A percentile compares a stretch with the other conserved stretches of the same genome.
phyloP scores from a whole-genome alignment of 2,797 vertebrate species.

The Silurus lanzhouensis region DNA sequence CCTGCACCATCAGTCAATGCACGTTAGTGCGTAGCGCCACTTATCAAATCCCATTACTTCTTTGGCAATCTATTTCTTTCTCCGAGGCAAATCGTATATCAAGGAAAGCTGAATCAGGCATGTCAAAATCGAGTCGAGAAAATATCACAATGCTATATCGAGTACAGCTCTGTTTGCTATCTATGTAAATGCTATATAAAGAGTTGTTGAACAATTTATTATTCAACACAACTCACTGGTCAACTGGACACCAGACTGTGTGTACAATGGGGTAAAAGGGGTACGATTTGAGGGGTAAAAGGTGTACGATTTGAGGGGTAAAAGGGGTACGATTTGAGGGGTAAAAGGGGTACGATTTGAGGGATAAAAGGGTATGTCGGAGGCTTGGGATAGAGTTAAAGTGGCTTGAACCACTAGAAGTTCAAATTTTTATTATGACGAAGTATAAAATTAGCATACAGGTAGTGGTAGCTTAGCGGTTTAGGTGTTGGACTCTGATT shows the following conservation, averaged over 20 bases:
- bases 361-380: too few species aligned
- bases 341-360: too few species aligned
- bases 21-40: conserved; percentile 7
- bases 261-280: neutral
- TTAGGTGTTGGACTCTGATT: too few species aligned
- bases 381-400: neutral
- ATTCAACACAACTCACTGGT: neutral
- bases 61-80: neutral
- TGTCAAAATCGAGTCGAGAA: neutral
- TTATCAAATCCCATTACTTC: conserved; percentile 13
- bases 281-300: too few species aligned
- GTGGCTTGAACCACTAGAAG: neutral
- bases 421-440: neutral
- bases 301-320: too few species aligned
- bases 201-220: neutral
- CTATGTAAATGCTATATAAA: too few species aligned
- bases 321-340: too few species aligned
- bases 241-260: neutral
- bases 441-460: neutral
- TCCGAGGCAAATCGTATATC: conserved; percentile 13
- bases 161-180: neutral
- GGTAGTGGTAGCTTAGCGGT: neutral
- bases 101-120: conserved; percentile 6
- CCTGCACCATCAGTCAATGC: conserved; percentile 72
- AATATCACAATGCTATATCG: neutral